Evolutionary conservation across 2,888 invertebrate species (phyloP).

Genomic region (Lithophane socia): DNA sequence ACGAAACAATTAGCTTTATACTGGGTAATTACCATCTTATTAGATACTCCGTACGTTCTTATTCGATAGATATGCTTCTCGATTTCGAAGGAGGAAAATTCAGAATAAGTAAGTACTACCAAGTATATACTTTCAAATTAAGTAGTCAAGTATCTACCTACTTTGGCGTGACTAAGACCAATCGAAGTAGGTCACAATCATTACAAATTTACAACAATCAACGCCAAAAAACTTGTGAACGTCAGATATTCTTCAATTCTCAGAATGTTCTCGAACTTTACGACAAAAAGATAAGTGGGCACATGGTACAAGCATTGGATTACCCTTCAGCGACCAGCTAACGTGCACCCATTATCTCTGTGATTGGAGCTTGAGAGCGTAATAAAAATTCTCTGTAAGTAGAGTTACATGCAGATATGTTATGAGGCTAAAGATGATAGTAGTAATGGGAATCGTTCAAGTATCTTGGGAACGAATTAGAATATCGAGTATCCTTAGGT

Average conservation of each 20-base stretch:
- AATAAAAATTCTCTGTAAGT: conserved; percentile 81
- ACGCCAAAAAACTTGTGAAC: conserved; percentile 78
- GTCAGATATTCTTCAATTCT: conserved; percentile 60
- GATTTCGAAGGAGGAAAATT: conserved; percentile 31
- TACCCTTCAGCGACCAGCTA: conserved; percentile 80
- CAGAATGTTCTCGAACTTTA: conserved; percentile 67
- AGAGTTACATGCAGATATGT: conserved; percentile 64
- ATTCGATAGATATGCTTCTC: conserved; percentile 31
- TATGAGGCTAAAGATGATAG: conserved; percentile 56
- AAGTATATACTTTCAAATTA: conserved; percentile 59
- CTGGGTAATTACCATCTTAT: conserved; percentile 69
- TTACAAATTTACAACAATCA: conserved; percentile 80
- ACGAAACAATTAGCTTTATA: conserved; percentile 76
- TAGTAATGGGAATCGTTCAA: conserved; percentile 60
- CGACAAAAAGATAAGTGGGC: conserved; percentile 72
- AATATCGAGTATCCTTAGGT: conserved; percentile 1
- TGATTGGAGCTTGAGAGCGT: conserved; percentile 84
- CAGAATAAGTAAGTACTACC: no score
- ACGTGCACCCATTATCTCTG: conserved; percentile 83
- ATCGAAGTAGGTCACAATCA: conserved; percentile 83
- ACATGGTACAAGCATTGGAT: conserved; percentile 83
- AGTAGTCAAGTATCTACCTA: conserved; percentile 23
- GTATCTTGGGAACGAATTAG: conserved; percentile 69
- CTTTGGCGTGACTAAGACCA: conserved; percentile 72
- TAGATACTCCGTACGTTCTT: conserved; percentile 58